Evolutionary conservation across 2,888 invertebrate genomes (phyloP).

Genomic region (Hyalella azteca): DNA sequence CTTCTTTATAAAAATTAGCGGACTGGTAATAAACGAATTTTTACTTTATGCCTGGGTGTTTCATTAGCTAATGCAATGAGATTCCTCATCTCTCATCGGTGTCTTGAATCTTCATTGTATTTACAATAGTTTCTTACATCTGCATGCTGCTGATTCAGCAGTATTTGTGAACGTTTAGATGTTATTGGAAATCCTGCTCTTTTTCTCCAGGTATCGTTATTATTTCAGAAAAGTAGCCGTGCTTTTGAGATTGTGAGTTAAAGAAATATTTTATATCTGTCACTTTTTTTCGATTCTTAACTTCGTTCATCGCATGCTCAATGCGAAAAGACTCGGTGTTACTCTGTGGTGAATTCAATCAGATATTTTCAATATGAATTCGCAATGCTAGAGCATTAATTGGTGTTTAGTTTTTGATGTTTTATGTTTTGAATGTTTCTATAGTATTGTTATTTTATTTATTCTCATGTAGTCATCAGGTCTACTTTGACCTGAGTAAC

Average conservation of each 20-base stretch:
- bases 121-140: background rate
- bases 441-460: constrained; percentile 4
- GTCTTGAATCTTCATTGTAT: constrained; percentile 7
- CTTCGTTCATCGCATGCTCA: background rate
- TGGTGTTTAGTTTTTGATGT: background rate
- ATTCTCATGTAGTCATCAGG: background rate
- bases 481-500: background rate
- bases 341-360: no score
- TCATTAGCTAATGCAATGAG: background rate
- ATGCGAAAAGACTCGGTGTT: no score
- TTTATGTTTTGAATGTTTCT: constrained; percentile 7
- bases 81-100: constrained; percentile 4
- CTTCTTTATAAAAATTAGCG: no score
- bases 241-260: background rate
- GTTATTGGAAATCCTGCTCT: background rate
- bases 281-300: background rate
- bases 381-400: background rate
- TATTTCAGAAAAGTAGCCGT: background rate
- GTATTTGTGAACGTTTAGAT: constrained; percentile 11
- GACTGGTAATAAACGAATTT: no score
- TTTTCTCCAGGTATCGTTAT: background rate
- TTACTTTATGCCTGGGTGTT: constrained; percentile 28
- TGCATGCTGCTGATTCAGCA: constrained; percentile 23
- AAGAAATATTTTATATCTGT: background rate
- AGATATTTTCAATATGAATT: no score